Evolutionary conservation across 2,888 invertebrate species (phyloP).

Genomic region (Girardia tigrina): DNA sequence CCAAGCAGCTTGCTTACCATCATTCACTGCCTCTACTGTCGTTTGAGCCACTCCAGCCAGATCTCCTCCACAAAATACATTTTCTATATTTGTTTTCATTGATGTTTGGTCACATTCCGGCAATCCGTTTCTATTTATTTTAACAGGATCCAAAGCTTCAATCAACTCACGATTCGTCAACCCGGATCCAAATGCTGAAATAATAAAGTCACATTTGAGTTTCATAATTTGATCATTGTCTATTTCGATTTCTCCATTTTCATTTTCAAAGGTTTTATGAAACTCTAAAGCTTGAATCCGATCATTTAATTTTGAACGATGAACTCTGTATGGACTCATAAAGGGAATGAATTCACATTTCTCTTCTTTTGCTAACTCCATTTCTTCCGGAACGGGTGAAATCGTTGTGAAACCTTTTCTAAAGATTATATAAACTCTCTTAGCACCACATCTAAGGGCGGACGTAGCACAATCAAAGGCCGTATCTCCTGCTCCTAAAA

Average conservation of each 20-base stretch:
- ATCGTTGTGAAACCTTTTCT: conserved; percentile 83
- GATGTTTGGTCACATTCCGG: conserved; percentile 66
- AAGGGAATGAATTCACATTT: conserved; percentile 93
- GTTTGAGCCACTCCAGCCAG: conserved; percentile 84
- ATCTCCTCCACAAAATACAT: conserved; percentile 85
- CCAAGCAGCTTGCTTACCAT: conserved; percentile 94
- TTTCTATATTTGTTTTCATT: conserved; percentile 64
- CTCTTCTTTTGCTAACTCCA: conserved; percentile 81
- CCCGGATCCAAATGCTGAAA: conserved; percentile 91
- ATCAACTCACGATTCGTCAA: conserved; percentile 59
- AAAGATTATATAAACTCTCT: conserved; percentile 77
- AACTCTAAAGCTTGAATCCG: conserved; percentile 66
- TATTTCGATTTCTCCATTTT: conserved; percentile 72
- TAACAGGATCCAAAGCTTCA: conserved; percentile 63
- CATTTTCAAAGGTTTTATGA: conserved; percentile 64
- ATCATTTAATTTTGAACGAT: conserved; percentile 53
- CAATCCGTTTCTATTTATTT: conserved; percentile 63
- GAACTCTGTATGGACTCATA: conserved; percentile 69
- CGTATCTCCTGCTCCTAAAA: conserved; percentile 90
- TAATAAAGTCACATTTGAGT: conserved; percentile 75
- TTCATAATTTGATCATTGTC: conserved; percentile 70
- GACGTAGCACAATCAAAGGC: conserved; percentile 98
- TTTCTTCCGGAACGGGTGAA: conserved; percentile 93
- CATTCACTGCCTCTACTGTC: conserved; percentile 92
- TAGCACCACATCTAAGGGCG: conserved; percentile 81